These are phyloP conservation scores for Aphaenogaster ashmeadi DNA, from an alignment of 1,140 invertebrate species.

Conservation along the genomic window DNA sequence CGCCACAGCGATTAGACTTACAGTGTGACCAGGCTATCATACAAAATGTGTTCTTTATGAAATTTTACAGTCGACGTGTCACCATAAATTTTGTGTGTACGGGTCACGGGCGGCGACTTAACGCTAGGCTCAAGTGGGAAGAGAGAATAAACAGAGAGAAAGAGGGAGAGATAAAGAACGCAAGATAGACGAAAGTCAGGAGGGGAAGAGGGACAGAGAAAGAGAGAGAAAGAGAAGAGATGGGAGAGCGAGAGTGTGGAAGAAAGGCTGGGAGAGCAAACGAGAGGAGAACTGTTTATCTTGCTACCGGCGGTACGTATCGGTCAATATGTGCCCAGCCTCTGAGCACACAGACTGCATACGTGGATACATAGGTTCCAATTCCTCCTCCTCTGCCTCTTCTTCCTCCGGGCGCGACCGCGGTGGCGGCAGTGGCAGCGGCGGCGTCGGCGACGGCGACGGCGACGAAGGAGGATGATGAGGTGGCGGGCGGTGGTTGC, in stretches of 20 bases:
- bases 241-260: constrained; percentile 2
- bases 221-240: not conserved
- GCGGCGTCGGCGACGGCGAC: not conserved
- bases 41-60: constrained; percentile 50
- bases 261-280: constrained; percentile 57
- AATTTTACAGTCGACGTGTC: constrained; percentile 57
- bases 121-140: constrained; percentile 61
- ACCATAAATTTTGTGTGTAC: constrained; percentile 52
- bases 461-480: constrained; percentile 3
- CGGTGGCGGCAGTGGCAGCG: constrained; percentile 14
- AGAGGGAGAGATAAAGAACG: constrained; percentile 51
- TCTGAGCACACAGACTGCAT: constrained; percentile 82
- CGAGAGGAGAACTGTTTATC: constrained; percentile 81
- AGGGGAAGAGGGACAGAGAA: not conserved
- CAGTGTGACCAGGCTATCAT: constrained; percentile 31
- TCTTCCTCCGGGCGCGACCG: constrained; percentile 75
- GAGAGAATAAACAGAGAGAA: constrained; percentile 60
- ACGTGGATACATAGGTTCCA: constrained; percentile 78
- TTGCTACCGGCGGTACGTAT: constrained; percentile 84
- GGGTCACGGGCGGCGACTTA: constrained; percentile 50
- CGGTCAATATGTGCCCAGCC: constrained; percentile 84
- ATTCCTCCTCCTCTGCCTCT: constrained; percentile 66
- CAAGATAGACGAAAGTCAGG: constrained; percentile 17
- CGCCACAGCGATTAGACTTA: not conserved
- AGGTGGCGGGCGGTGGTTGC: constrained; percentile 64